Base-by-base conservation (phyloP, 2,888 invertebrate species). In the Lordiphosa fenestrarum region DNA sequence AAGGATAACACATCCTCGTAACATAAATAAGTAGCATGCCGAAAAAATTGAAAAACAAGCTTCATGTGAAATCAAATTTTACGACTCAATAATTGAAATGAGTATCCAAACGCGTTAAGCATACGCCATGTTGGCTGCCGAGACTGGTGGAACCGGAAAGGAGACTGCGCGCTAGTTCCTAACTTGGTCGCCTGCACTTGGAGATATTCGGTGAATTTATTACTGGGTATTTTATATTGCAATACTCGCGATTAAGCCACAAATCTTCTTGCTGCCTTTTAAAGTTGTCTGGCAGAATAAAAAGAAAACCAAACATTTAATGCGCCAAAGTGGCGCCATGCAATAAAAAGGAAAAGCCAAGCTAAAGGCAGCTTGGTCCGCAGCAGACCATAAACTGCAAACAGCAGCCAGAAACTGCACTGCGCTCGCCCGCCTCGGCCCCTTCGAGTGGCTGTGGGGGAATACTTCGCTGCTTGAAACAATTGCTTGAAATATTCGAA, bases 61-160 rank as follows among this genome's bases (percentile, higher is more conserved):
- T 57, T 68, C 64, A 69, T 69, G 73, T 68, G 69, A 78, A 80
- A 80, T 80, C 80, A 75, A 78, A 71, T 74, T 84, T 80, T 66
- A 80, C 74, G 83, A 84, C 75, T 84, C 73, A 67, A 78, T 80
- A 84, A 80, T 84, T 80, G 84, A 80, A 84, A 84, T 64, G 49
- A 41, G 50, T 21, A 37, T 21, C 39, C 13, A 21, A 15, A 19
- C 6, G 33, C 47, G 44, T 71, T 66, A 50, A 64, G 64, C 62
- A 73, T 66, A 66, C 75, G 75, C 49, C 53, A 5, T 13, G 41
- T 54, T 57, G 55, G 25, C 21, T 6, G 30, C 50, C 19, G 12
- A 44, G 56, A 70, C 51, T 65, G 52, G 37, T n/a, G 21, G 33
- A 25, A 37, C 19, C 52, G 35, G 35, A 35, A 21, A 44, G 44